phyloP scores from a whole-genome alignment of 2,888 invertebrate species.

The Zaprionus bogoriensis region DNA sequence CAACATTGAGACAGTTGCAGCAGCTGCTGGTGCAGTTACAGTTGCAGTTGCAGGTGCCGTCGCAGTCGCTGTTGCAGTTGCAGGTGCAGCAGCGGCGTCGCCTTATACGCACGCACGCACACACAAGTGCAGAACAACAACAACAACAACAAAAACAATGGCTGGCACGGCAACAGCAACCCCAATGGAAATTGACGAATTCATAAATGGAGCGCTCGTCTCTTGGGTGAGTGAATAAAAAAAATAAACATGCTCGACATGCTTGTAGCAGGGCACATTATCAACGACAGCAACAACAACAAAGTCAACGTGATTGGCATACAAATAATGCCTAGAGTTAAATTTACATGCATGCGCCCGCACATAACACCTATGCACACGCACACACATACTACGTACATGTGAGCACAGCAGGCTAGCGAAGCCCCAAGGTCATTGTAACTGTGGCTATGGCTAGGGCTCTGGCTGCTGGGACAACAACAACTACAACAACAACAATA shows the following conservation, averaged over 20 bases:
- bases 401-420: constrained; percentile 34
- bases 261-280: constrained; percentile 29
- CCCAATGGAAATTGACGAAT: constrained; percentile 90
- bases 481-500: constrained; percentile 24
- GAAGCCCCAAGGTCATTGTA: constrained; percentile 68
- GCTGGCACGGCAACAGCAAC: constrained; percentile 79
- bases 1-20: constrained; percentile 31
- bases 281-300: background rate
- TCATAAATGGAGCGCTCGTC: constrained; percentile 91
- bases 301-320: constrained; percentile 61
- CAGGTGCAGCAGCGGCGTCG: constrained; percentile 56
- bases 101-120: constrained; percentile 31
- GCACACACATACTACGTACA: constrained; percentile 10
- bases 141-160: constrained; percentile 55
- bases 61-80: constrained; percentile 19
- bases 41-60: constrained; percentile 58
- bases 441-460: constrained; percentile 40
- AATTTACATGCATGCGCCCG: constrained; percentile 44
- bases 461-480: constrained; percentile 4
- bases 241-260: constrained; percentile 72
- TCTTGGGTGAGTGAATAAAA: constrained; percentile 90
- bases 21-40: constrained; percentile 41
- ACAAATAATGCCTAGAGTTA: constrained; percentile 40
- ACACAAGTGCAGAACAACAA: constrained; percentile 28
- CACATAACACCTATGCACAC: constrained; percentile 21